phyloP scores from a whole-genome alignment of 2,888 invertebrate genomes.

The Nemotelus pantherinus region DNA sequence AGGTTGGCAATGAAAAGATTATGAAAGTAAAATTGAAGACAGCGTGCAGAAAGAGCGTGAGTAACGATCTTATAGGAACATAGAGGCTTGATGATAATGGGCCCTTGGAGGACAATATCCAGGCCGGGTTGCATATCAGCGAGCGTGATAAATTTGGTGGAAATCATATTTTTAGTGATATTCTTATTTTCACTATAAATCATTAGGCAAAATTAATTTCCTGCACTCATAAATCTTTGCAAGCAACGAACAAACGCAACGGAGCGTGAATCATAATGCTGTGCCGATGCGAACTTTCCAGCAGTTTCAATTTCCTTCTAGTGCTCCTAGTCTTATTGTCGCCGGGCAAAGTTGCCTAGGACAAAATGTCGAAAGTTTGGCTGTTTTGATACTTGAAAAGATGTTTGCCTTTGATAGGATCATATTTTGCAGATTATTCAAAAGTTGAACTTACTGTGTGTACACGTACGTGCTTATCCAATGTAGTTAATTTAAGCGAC shows the following conservation, averaged over 20 bases:
- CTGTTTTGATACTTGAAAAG: slow-evolving; percentile 10
- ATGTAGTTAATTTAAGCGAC: too few relatives aligned
- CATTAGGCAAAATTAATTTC: slow-evolving; percentile 46
- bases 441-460: slow-evolving; percentile 17
- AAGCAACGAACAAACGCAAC: slow-evolving; percentile 36
- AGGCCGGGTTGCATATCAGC: too few relatives aligned
- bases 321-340: slow-evolving; percentile 9
- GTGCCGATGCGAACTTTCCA: slow-evolving; percentile 33
- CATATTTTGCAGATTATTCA: slow-evolving; percentile 24
- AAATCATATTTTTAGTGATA: slow-evolving; percentile 40
- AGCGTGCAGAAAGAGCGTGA: background rate
- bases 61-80: background rate
- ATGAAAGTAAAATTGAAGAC: slow-evolving; percentile 6
- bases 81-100: background rate
- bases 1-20: slow-evolving; percentile 31
- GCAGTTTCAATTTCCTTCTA: slow-evolving; percentile 41
- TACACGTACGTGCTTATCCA: background rate
- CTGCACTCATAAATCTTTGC: slow-evolving; percentile 45
- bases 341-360: background rate
- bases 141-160: slow-evolving; percentile 18
- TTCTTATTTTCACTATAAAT: slow-evolving; percentile 44
- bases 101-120: background rate
- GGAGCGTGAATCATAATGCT: slow-evolving; percentile 40
- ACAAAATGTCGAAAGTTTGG: slow-evolving; percentile 33
- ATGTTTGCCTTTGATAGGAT: slow-evolving; percentile 28